phyloP scores from a whole-genome alignment of 1,140 invertebrate genomes.

The Heliconius hermathena region DNA sequence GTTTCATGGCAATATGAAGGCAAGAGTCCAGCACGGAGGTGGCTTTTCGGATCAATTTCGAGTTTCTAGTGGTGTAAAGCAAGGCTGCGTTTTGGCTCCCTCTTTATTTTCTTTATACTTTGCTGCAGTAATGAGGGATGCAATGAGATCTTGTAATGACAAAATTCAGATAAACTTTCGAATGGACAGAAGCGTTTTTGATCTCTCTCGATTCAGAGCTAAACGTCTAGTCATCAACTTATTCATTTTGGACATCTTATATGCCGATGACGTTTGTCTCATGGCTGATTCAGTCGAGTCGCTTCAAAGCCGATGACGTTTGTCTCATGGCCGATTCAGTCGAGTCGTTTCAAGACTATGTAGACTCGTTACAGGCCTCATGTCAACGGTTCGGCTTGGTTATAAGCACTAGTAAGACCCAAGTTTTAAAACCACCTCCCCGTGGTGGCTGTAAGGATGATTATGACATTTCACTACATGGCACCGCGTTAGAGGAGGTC shows the following conservation, averaged over 20 bases:
- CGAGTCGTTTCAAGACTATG: not conserved
- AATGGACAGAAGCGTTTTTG: slow-evolving; percentile 16
- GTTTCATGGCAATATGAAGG: slow-evolving; percentile 40
- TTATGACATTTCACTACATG: not conserved
- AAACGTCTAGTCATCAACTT: too few species aligned
- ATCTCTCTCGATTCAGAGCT: slow-evolving; percentile 21
- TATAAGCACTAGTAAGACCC: slow-evolving; percentile 10
- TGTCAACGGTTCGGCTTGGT: slow-evolving; percentile 3
- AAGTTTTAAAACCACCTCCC: slow-evolving; percentile 23
- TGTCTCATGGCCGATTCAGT: slow-evolving; percentile 14
- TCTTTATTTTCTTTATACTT: slow-evolving; percentile 28
- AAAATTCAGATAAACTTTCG: slow-evolving; percentile 8
- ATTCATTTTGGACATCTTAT: not conserved
- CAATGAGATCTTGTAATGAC: slow-evolving; percentile 22
- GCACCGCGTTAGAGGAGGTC: not conserved
- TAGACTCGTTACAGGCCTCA: not conserved
- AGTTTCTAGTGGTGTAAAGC: slow-evolving; percentile 31
- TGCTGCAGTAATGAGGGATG: slow-evolving; percentile 25
- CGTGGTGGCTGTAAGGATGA: not conserved
- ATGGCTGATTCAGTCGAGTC: too few species aligned
- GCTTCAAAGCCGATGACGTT: too few species aligned
- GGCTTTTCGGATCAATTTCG: slow-evolving; percentile 20
- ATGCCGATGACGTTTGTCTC: too few species aligned
- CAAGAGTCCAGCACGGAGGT: slow-evolving; percentile 32
- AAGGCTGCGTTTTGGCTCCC: slow-evolving; percentile 31